Percentiles rank a stretch among this genome's conserved stretches.
Evolutionary conservation across 2,888 invertebrate genomes (phyloP).

Genomic region (Ceratothoa steindachneri): DNA sequence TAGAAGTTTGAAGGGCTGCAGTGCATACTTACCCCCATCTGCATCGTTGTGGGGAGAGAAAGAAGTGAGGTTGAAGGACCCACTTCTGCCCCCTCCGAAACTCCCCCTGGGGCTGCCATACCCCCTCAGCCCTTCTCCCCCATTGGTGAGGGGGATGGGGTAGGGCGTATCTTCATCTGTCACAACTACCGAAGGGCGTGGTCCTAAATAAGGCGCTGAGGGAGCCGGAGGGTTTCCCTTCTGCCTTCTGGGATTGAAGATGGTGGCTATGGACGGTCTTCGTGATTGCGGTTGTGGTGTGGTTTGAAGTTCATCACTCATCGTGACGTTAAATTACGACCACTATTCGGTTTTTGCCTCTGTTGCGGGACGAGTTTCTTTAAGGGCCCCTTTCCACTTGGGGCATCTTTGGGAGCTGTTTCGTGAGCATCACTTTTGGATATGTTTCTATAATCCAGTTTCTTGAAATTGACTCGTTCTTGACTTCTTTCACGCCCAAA

Average conservation of each 20-base stretch:
- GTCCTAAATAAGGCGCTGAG: conserved; percentile 7
- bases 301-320: background rate
- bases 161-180: conserved; percentile 40
- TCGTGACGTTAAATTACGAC: background rate
- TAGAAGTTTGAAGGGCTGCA: too few relatives aligned
- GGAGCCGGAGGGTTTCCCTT: conserved; percentile 15
- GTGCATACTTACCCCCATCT: background rate
- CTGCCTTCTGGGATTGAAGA: conserved; percentile 38
- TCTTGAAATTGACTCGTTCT: too few relatives aligned
- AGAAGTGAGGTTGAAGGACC: background rate
- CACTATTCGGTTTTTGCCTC: background rate
- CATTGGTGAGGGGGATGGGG: conserved; percentile 37
- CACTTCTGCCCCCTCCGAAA: conserved; percentile 1
- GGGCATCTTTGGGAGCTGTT: too few relatives aligned
- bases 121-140: conserved; percentile 12
- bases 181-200: conserved; percentile 42
- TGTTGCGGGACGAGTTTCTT: too few relatives aligned
- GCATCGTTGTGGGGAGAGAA: background rate
- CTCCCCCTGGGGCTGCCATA: background rate
- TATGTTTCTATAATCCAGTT: too few relatives aligned
- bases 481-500: too few relatives aligned
- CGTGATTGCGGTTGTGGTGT: conserved; percentile 6
- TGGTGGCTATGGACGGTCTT: conserved; percentile 45
- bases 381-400: too few relatives aligned
- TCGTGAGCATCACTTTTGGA: too few relatives aligned